Evolutionary conservation across 2,888 invertebrate genomes (phyloP).

Genomic region (Cryptosula pallasiana): DNA sequence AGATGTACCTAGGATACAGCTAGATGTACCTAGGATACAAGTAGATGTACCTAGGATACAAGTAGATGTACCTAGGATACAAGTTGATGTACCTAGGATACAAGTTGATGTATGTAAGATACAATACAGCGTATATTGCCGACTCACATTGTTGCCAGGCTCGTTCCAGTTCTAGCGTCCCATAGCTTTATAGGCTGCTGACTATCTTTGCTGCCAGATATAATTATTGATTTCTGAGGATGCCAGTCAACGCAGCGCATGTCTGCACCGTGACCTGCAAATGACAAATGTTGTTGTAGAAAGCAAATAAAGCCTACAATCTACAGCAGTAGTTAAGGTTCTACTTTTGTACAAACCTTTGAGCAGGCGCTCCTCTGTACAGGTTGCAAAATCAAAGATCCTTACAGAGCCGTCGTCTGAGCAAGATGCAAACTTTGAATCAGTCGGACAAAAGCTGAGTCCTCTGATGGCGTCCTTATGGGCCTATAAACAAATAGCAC

Average conservation of each 20-base stretch:
- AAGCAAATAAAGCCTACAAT: too few species aligned
- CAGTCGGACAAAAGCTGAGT: constrained; percentile 93
- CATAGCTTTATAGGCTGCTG: constrained; percentile 99
- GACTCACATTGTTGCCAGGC: constrained; percentile 83
- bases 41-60: too few species aligned
- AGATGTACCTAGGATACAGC: too few species aligned
- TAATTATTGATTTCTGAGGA: constrained; percentile 91
- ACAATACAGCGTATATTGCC: too few species aligned
- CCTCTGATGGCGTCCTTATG: constrained; percentile 99
- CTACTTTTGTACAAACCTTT: constrained; percentile 56
- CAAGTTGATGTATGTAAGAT: too few species aligned
- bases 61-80: too few species aligned
- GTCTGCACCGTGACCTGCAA: constrained; percentile 85
- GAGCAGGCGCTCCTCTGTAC: constrained; percentile 82
- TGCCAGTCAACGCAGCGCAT: constrained; percentile 99
- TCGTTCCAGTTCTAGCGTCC: constrained; percentile 95
- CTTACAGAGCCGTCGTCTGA: constrained; percentile 98
- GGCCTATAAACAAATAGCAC: too few species aligned
- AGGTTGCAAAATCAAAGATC: constrained; percentile 95
- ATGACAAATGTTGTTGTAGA: too few species aligned
- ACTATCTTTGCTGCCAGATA: constrained; percentile 97
- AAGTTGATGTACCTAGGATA: too few species aligned
- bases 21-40: too few species aligned
- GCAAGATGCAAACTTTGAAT: constrained; percentile 97
- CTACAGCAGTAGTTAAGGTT: too few species aligned